Evolutionary conservation across 2,797 vertebrate genomes (phyloP).

Genomic region (Triplophysa yarkandensis): DNA sequence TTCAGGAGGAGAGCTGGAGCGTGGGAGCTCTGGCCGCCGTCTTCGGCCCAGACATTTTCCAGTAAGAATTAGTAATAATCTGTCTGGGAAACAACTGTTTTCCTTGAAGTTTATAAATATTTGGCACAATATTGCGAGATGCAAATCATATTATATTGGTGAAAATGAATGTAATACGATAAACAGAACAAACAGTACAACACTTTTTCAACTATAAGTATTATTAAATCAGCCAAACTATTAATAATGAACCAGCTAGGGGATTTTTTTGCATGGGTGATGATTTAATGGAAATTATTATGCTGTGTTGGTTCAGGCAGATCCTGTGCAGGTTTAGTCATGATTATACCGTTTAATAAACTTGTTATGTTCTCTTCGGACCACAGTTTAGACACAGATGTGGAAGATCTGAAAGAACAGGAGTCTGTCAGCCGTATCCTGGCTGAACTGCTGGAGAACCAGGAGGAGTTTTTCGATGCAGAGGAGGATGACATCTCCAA

Average conservation of each 20-base stretch:
- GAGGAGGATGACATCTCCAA: slow-evolving; percentile 95
- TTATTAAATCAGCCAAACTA: neutral
- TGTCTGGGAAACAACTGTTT: neutral
- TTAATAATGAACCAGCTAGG: neutral
- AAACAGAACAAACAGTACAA: neutral
- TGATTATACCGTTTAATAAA: neutral
- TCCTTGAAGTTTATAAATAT: neutral
- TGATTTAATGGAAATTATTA: neutral
- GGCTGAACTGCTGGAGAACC: slow-evolving; percentile 93
- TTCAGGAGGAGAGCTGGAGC: slow-evolving; percentile 94
- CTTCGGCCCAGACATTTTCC: slow-evolving; percentile 96
- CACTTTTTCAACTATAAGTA: neutral
- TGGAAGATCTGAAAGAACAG: slow-evolving; percentile 92
- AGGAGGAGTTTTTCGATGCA: slow-evolving; percentile 92
- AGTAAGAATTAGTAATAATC: slow-evolving; percentile 77
- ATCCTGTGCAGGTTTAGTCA: neutral
- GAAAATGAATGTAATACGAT: neutral
- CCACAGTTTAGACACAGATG: slow-evolving; percentile 87
- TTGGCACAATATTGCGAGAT: neutral
- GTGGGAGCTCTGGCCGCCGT: slow-evolving; percentile 90
- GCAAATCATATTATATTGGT: no score
- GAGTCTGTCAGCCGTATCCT: slow-evolving; percentile 92
- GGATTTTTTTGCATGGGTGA: neutral
- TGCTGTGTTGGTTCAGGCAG: neutral
- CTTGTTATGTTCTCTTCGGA: neutral